A percentile compares a stretch with the other conserved stretches of the same genome.
phyloP scores from a whole-genome alignment of 2,888 invertebrate genomes.

The Pammene fasciana region DNA sequence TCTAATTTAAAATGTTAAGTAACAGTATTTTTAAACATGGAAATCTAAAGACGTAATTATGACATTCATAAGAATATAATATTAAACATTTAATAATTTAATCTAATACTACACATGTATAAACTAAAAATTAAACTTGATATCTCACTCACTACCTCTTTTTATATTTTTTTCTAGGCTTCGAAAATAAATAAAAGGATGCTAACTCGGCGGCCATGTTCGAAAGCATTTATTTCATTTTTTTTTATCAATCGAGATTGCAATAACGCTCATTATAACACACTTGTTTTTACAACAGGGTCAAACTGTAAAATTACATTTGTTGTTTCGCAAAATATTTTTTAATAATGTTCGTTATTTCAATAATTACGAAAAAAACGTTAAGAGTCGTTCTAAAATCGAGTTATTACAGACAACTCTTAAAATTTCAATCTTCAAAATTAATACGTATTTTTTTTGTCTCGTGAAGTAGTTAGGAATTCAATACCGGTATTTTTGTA shows the following conservation, averaged over 20 bases:
- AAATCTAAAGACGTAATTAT: conserved; percentile 54
- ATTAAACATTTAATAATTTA: conserved; percentile 56
- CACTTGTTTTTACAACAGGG: not conserved
- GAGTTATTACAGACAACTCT: conserved; percentile 21
- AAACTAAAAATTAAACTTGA: conserved; percentile 51
- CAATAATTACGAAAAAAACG: conserved; percentile 41
- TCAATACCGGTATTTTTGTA: not conserved
- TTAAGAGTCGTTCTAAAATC: conserved; percentile 46
- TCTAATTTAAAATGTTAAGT: conserved; percentile 60
- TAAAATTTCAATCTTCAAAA: conserved; percentile 26
- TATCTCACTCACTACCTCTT: conserved; percentile 54
- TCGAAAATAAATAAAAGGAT: conserved; percentile 60
- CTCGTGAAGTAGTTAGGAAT: conserved; percentile 21
- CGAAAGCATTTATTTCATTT: conserved; percentile 66
- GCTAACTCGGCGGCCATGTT: conserved; percentile 68
- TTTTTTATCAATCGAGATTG: conserved; percentile 47
- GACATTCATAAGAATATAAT: conserved; percentile 67
- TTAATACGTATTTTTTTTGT: not conserved
- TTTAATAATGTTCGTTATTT: conserved; percentile 40
- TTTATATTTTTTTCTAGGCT: conserved; percentile 56
- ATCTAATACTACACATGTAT: conserved; percentile 53
- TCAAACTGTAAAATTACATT: not conserved
- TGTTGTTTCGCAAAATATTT: not conserved
- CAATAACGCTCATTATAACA: conserved; percentile 37
- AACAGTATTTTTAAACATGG: conserved; percentile 66